Base-by-base conservation (phyloP, 2,113 vertebrate species). In the Cygnus atratus region DNA sequence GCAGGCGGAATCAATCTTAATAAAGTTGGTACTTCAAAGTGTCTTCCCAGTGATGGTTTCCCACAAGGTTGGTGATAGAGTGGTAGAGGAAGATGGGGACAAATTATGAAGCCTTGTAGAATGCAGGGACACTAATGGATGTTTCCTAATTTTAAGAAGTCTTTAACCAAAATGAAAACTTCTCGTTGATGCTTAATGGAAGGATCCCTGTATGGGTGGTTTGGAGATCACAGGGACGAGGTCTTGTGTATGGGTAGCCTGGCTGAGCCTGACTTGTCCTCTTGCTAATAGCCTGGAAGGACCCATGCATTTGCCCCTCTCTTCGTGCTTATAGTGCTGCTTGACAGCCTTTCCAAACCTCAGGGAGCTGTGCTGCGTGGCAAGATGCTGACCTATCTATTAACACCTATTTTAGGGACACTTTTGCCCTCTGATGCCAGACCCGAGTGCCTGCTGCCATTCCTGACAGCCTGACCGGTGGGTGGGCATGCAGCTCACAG, bases 1-100 rank as follows among this genome's bases (percentile, higher is more conserved):
- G 95, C 73, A 77, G 92, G 91, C 79, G 35, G 92, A 98, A 98
- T 98, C 98, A 96, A 96, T 98, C 98, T 98, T 97, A 90, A 98
- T 98, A 95, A 97, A 93, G 91, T 94, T 97, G 96, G 93, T 84
- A 52, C 94, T 97, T 97, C 63, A 61, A 72, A 97, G 95, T 55
- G 18, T 78, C 92, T 95, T 94, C 87, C 90, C 61, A 68, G 94
- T 88, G 87, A 94, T 67, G 84, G 90, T 57, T 90, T 91, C 68
- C 58, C 77, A 88, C 72, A 61, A 46, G 95, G 88, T 1, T 63
- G 86, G 90, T 14, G 63, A 44, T 22, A 73, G 79, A 93, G 55
- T 1, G 5, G 41, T 57, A 80, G 58, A 81, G 41, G 15, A 75
- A 57, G 78, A 37, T 15, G 59, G 71, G 46, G 41, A 81, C 73